These are phyloP conservation scores for Lamproptera curius DNA, from an alignment of 2,888 invertebrate species.

Conservation along the genomic window DNA sequence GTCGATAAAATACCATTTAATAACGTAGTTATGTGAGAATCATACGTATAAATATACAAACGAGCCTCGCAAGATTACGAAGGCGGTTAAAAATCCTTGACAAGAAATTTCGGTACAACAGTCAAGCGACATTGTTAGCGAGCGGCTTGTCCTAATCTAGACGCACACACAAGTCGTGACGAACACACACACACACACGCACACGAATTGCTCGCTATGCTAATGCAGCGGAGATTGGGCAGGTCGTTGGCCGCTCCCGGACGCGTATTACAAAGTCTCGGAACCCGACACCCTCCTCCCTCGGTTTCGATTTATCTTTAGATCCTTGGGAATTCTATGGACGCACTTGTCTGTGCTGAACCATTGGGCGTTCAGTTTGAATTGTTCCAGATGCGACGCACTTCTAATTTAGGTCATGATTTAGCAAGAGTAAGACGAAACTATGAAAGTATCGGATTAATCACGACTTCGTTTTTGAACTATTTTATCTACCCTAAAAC, in stretches of 20 bases:
- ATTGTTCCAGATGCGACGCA: too few relatives aligned
- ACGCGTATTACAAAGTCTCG: conserved; percentile 70
- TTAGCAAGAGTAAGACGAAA: too few relatives aligned
- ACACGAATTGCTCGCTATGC: conserved; percentile 77
- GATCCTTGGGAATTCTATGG: conserved; percentile 15
- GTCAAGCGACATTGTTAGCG: conserved; percentile 2
- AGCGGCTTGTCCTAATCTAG: conserved; percentile 22
- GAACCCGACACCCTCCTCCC: conserved; percentile 65
- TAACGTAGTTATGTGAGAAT: too few relatives aligned
- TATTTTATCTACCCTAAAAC: too few relatives aligned
- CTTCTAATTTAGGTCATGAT: too few relatives aligned
- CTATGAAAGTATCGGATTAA: too few relatives aligned
- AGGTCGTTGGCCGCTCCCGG: conserved; percentile 77
- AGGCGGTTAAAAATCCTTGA: too few relatives aligned
- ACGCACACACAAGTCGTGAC: conserved; percentile 28
- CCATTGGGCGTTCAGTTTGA: too few relatives aligned
- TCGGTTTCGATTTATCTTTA: conserved; percentile 31
- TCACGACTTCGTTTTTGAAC: too few relatives aligned
- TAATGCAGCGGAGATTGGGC: conserved; percentile 78
- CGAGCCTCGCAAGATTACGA: too few relatives aligned
- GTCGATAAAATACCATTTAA: too few relatives aligned
- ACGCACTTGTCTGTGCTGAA: background rate
- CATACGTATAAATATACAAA: too few relatives aligned
- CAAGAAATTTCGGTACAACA: background rate
- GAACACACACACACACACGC: conserved; percentile 35